A percentile compares a stretch with the other conserved stretches of the same genome.
phyloP scores from a whole-genome alignment of 2,113 vertebrate genomes.

The Pseudolaguvia tuberculata region DNA sequence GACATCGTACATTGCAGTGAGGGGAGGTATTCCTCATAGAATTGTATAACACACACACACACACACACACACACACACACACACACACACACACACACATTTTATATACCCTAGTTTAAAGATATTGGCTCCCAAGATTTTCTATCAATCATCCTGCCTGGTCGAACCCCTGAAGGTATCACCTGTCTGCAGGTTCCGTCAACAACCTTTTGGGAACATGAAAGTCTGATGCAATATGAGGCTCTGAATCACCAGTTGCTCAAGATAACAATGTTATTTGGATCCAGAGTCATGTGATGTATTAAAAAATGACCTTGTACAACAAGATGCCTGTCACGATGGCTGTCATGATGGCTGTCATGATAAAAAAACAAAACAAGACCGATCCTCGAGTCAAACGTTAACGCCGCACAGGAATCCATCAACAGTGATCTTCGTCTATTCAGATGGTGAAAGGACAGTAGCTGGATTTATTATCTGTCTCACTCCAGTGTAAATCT shows the following conservation, averaged over 20 bases:
- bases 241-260: slow-evolving; percentile 39
- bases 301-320: slow-evolving; percentile 1
- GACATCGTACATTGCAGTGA: neutral
- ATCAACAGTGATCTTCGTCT: neutral
- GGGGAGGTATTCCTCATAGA: neutral
- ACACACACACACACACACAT: neutral
- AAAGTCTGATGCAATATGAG: slow-evolving; percentile 31
- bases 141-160: slow-evolving; percentile 36
- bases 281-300: neutral
- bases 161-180: slow-evolving; percentile 31
- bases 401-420: neutral
- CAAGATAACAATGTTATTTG: slow-evolving; percentile 21
- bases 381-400: neutral
- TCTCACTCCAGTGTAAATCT: neutral
- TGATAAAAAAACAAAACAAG: neutral
- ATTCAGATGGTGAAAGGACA: neutral
- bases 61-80: neutral
- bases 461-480: slow-evolving; percentile 13
- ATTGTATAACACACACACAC: neutral
- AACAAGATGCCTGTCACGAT: neutral
- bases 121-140: slow-evolving; percentile 23
- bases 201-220: slow-evolving; percentile 26
- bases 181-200: slow-evolving; percentile 33
- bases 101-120: neutral
- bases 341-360: neutral